Evolutionary conservation across 2,113 vertebrate genomes (phyloP).

Genomic region (Daboia siamensis): DNA sequence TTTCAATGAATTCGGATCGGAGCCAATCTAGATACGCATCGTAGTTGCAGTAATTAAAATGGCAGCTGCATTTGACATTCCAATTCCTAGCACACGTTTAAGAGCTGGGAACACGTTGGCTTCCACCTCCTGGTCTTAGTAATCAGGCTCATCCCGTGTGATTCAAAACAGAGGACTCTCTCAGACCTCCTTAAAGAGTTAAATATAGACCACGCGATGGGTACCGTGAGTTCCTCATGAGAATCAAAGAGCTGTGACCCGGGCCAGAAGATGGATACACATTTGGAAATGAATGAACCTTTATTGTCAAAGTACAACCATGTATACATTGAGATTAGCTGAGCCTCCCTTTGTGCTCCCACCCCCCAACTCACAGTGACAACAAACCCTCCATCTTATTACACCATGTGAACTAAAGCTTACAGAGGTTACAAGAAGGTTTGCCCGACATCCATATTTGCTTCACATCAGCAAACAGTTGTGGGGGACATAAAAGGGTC

Average conservation of each 20-base stretch:
- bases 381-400: too few relatives aligned
- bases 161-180: background rate
- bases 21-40: background rate
- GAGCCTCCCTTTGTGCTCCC: too few relatives aligned
- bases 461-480: background rate
- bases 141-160: background rate
- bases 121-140: background rate
- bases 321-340: too few relatives aligned
- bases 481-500: background rate
- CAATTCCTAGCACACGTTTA: background rate
- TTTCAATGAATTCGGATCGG: background rate
- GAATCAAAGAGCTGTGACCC: background rate
- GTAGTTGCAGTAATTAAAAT: background rate
- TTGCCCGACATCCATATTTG: background rate
- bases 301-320: too few relatives aligned
- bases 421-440: background rate
- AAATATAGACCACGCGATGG: background rate
- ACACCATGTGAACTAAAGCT: too few relatives aligned
- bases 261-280: background rate
- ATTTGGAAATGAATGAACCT: background rate
- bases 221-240: background rate
- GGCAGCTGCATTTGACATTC: background rate
- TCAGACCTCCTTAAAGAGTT: background rate
- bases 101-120: background rate
- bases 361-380: too few relatives aligned